Conservation (phyloP, 2,888 invertebrate genomes). For the Trichopria drosophilae region DNA sequence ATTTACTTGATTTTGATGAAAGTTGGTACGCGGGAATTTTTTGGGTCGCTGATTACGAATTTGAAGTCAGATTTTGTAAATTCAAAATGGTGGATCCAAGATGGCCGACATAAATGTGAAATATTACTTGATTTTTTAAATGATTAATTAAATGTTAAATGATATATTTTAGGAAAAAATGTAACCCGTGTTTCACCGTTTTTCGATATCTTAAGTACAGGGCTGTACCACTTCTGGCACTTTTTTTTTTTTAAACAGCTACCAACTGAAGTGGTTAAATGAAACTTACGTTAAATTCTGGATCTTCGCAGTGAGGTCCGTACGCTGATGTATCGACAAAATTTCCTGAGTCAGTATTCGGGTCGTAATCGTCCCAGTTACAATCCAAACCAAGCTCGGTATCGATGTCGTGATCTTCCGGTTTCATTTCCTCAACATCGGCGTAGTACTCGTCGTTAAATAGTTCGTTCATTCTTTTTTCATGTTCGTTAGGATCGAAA, state of each 20-base stretch:
- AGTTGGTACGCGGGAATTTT: too few species aligned
- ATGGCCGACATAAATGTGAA: too few species aligned
- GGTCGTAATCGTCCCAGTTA: slow-evolving; percentile 70
- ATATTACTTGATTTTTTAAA: too few species aligned
- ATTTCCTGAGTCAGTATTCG: slow-evolving; percentile 54
- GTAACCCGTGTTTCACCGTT: too few species aligned
- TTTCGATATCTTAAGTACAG: too few species aligned
- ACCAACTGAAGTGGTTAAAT: slow-evolving; percentile 1
- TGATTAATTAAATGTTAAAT: too few species aligned
- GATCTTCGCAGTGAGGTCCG: slow-evolving; percentile 75
- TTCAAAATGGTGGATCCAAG: too few species aligned
- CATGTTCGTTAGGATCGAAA: slow-evolving; percentile 88
- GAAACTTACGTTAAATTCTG: slow-evolving; percentile 72
- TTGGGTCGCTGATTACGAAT: too few species aligned
- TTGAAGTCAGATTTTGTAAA: too few species aligned
- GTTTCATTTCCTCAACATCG: slow-evolving; percentile 72
- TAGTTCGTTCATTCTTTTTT: slow-evolving; percentile 80
- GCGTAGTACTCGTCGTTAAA: slow-evolving; percentile 88
- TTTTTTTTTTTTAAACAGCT: neutral
- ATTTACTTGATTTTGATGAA: too few species aligned
- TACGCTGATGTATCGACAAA: slow-evolving; percentile 46
- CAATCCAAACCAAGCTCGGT: slow-evolving; percentile 69
- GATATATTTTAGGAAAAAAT: too few species aligned
- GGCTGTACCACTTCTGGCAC: too few species aligned
- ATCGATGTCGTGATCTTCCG: slow-evolving; percentile 81